These are phyloP conservation scores for Cyanocitta stelleri DNA, from an alignment of 2,113 vertebrate species.

Conservation along the genomic window DNA sequence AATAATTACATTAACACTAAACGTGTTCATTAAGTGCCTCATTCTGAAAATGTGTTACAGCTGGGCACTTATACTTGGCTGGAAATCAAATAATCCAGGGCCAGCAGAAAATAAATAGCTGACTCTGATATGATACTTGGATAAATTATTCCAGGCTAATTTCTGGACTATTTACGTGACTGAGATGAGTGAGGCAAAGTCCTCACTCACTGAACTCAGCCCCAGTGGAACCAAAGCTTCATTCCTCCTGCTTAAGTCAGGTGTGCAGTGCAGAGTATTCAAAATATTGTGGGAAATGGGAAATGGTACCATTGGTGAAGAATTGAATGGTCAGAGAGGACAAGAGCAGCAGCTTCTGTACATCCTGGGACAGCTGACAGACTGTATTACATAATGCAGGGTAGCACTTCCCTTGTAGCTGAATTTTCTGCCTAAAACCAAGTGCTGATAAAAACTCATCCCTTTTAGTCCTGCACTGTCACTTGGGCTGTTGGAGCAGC, in stretches of 20 bases:
- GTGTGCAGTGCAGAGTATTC: neutral
- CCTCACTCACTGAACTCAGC: neutral
- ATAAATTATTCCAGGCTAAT: neutral
- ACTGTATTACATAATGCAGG: neutral
- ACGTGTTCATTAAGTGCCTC: constrained; percentile 50
- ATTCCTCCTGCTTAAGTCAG: rapidly evolving
- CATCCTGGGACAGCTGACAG: neutral
- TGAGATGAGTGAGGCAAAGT: neutral
- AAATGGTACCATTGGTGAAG: neutral
- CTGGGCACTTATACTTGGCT: constrained; percentile 50
- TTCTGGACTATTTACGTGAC: neutral
- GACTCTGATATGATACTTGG: neutral
- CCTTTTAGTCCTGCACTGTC: neutral
- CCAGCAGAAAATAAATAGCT: constrained; percentile 31
- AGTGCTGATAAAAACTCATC: neutral
- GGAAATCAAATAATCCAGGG: constrained; percentile 36
- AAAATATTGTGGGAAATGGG: neutral
- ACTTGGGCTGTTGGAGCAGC: neutral
- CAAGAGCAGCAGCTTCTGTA: neutral
- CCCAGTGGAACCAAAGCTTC: neutral
- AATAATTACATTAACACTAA: constrained; percentile 55
- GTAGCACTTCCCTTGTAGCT: neutral
- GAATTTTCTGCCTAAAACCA: neutral
- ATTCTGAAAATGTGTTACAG: constrained; percentile 58
- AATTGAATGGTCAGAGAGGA: too few species aligned